Percentiles rank a stretch among this genome's conserved stretches.
Evolutionary conservation across 2,888 invertebrate genomes (phyloP).

Genomic region (Aphrophora alni): DNA sequence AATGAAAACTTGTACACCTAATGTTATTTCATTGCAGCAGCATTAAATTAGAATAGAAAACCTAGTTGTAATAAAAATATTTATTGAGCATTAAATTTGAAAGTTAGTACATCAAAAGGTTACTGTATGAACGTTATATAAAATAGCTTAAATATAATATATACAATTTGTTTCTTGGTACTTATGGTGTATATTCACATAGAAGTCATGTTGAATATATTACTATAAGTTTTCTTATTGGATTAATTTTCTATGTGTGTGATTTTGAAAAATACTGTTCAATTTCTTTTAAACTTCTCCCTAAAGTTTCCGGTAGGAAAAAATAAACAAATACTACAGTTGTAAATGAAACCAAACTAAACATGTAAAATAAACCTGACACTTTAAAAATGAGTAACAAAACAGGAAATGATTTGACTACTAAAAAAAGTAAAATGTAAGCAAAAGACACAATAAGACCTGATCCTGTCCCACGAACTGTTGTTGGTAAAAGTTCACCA

Average conservation of each 20-base stretch:
- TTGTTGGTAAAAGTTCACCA: conserved; percentile 62
- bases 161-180: too few species aligned
- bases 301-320: conserved; percentile 65
- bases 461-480: conserved; percentile 61
- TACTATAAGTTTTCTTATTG: too few species aligned
- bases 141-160: too few species aligned
- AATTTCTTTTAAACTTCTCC: conserved; percentile 64
- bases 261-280: conserved; percentile 54
- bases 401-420: conserved; percentile 62
- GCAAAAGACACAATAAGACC: conserved; percentile 62
- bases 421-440: conserved; percentile 63
- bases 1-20: too few species aligned
- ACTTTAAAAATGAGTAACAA: conserved; percentile 57
- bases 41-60: too few species aligned
- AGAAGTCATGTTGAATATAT: too few species aligned
- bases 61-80: too few species aligned
- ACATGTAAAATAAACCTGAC: conserved; percentile 60
- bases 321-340: conserved; percentile 60
- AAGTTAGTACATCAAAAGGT: too few species aligned
- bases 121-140: too few species aligned
- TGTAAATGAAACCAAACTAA: conserved; percentile 59
- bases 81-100: too few species aligned
- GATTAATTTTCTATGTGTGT: neutral
- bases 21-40: too few species aligned
- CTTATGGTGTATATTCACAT: too few species aligned